These are phyloP conservation scores for Microcebus lehilahytsara DNA, from an alignment of 2,113 vertebrate genomes.

Conservation along the genomic window DNA sequence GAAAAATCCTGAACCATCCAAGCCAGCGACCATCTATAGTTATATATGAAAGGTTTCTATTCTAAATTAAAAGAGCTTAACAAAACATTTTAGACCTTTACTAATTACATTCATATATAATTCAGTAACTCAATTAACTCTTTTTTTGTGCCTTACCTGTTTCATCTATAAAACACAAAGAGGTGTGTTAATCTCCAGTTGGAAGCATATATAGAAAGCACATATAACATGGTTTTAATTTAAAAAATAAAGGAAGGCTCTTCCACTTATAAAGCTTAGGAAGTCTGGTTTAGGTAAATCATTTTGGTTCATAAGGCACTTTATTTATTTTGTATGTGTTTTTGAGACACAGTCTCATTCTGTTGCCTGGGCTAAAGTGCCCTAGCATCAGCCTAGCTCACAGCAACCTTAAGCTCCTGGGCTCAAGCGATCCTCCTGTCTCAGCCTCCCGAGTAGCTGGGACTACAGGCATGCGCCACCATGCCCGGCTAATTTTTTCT, in stretches of 20 bases:
- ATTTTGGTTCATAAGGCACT: neutral
- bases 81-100: neutral
- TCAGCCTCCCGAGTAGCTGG: too few species aligned
- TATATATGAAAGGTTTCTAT: neutral
- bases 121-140: neutral
- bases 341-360: too few species aligned
- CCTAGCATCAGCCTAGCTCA: too few species aligned
- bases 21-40: neutral
- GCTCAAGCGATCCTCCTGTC: too few species aligned
- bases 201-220: neutral
- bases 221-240: constrained; percentile 10
- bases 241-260: neutral
- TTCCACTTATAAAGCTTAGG: neutral
- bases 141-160: neutral
- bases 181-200: neutral
- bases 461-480: too few species aligned
- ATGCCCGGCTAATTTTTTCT: too few species aligned
- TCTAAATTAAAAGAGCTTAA: neutral
- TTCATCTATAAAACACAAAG: neutral
- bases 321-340: too few species aligned
- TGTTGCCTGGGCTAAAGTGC: too few species aligned
- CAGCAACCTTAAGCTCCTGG: too few species aligned
- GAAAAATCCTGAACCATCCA: neutral
- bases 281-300: neutral
- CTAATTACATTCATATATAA: neutral